Evolutionary conservation across 2,888 invertebrate species (phyloP), one percentile per base, ranked within the genome.

Genomic region (Mayetiola destructor): DNA sequence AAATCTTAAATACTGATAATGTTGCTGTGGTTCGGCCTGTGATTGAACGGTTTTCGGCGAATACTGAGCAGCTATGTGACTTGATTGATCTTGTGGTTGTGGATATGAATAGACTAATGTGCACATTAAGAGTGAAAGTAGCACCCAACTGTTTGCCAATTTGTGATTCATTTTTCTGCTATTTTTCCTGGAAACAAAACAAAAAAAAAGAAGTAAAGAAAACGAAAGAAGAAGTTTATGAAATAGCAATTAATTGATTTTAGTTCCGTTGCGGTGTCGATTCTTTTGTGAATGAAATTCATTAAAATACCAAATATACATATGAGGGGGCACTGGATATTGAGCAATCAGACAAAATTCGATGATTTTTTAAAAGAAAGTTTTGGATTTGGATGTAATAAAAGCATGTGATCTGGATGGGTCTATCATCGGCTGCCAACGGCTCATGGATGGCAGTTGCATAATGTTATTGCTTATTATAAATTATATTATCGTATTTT

Each of bases 81-180:
- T 58, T 14, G 56, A n/a, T 39, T 36, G 23, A 3, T 30, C 6
- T 29, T 30, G 23, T 36, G 27, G 66, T 65, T 79, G 77, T 6
- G 85, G 85, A 66, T 81, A 82, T 48, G 85, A 81, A 60, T 82
- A 75, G 56, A 85, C 72, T 60, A 79, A 75, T 63, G 82, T 81
- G 64, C 80, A 79, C 65, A 80, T 76, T 65, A 87, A 76, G 60
- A 89, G 77, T 66, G 78, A 78, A 65, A 88, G 75, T 60, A 88
- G 73, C 65, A 80, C 77, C 79, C 84, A 82, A 58, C 87, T 83
- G 64, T 76, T 69, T 56, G 80, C 69, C 68, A 79, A 78, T 71
- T 81, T 81, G 71, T 77, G 75, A 72, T 81, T 76, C 80, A 85
- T 82, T 64, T 77, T 16, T 27, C 48, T 48, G 27, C 12, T 23